Evolutionary conservation across 2,797 vertebrate species (phyloP).

Genomic region (Australoheros facetus): DNA sequence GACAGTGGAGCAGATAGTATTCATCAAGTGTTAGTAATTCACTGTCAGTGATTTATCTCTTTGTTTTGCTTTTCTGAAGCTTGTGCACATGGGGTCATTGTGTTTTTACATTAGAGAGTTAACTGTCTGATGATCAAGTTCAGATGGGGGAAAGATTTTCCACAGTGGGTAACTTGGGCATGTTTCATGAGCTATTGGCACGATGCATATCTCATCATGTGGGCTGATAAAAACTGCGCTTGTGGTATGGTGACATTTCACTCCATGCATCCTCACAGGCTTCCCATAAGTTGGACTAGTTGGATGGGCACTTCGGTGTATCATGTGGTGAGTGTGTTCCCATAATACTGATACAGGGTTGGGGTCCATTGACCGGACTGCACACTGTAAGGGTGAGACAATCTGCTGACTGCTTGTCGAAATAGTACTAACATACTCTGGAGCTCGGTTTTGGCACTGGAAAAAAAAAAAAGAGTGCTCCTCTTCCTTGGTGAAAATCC

Average conservation of each 20-base stretch:
- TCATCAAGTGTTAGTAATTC: conserved; percentile 55
- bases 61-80: conserved; percentile 60
- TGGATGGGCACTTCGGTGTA: not conserved
- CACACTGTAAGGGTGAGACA: not conserved
- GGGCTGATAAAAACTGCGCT: not conserved
- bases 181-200: conserved; percentile 24
- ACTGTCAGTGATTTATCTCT: conserved; percentile 63
- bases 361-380: not conserved
- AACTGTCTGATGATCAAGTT: conserved; percentile 42
- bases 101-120: conserved; percentile 31
- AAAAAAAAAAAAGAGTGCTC: accelerated
- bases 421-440: not conserved
- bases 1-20: conserved; percentile 44
- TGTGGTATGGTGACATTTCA: not conserved
- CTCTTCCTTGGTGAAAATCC: not conserved
- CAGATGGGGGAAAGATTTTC: conserved; percentile 29
- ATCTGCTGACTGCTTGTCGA: not conserved
- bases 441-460: not conserved
- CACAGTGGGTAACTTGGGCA: not conserved
- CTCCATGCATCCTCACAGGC: no score
- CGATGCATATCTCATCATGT: not conserved
- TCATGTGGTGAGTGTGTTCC: not conserved
- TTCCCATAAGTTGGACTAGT: no score
- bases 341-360: not conserved
- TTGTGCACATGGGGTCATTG: conserved; percentile 20